phyloP scores from a whole-genome alignment of 2,797 vertebrate genomes.

The Bufotes viridis region DNA sequence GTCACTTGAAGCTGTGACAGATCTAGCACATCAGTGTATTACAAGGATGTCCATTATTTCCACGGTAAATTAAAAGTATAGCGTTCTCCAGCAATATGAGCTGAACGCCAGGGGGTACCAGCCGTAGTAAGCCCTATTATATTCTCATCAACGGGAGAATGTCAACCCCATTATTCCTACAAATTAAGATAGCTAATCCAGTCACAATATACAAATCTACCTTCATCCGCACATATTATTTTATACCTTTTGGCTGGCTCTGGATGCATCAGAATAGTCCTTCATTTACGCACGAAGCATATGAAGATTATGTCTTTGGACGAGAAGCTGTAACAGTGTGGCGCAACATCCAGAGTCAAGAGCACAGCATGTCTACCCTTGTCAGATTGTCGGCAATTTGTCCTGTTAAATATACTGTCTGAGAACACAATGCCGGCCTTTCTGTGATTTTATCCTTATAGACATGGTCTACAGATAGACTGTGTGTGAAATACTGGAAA shows the following conservation, averaged over 20 bases:
- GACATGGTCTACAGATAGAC: neutral
- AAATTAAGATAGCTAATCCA: neutral
- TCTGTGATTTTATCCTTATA: neutral
- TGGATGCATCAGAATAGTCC: neutral
- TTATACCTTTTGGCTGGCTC: neutral
- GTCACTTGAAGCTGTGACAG: neutral
- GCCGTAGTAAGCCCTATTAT: neutral
- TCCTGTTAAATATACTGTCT: slow-evolving; percentile 48
- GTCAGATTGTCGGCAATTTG: slow-evolving; percentile 63
- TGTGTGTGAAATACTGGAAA: neutral
- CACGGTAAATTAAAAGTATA: neutral
- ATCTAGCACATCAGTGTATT: neutral
- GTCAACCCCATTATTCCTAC: neutral
- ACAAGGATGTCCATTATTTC: neutral
- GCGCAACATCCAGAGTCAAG: slow-evolving; percentile 35
- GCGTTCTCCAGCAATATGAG: neutral
- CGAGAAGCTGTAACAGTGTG: slow-evolving; percentile 61
- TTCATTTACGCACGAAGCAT: neutral
- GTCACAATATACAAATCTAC: neutral
- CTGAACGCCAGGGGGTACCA: neutral
- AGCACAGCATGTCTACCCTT: slow-evolving; percentile 65
- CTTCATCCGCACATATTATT: neutral
- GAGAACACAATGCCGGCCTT: slow-evolving; percentile 25
- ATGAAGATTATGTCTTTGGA: slow-evolving; percentile 60
- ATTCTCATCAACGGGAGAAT: neutral